Conservation (phyloP, 2,113 vertebrate genomes). For the Sitta europaea region DNA sequence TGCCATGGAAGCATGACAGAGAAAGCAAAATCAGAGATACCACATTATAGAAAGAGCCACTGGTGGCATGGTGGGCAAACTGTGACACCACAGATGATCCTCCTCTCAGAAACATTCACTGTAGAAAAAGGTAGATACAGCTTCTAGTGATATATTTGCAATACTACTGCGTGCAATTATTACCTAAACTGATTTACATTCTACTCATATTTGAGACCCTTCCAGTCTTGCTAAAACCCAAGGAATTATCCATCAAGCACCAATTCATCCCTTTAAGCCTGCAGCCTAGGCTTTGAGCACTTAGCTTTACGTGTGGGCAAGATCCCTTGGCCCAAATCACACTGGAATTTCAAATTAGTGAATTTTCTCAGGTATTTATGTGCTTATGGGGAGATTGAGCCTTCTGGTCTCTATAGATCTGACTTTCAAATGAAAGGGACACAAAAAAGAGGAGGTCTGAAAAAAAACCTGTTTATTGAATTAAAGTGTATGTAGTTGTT, state of each 20-base stretch:
- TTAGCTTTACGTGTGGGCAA: background rate
- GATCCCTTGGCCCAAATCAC: background rate
- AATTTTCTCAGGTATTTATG: background rate
- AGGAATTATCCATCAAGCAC: background rate
- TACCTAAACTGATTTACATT: background rate
- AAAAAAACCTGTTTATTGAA: background rate
- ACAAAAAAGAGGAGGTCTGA: background rate
- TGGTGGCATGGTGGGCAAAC: background rate
- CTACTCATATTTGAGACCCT: background rate
- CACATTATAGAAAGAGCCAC: background rate
- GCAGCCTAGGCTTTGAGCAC: background rate
- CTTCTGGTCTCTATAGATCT: background rate
- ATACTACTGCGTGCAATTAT: background rate
- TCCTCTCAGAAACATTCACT: background rate
- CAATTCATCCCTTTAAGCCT: background rate
- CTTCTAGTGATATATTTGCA: background rate
- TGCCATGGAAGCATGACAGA: accelerated
- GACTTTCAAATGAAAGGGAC: background rate
- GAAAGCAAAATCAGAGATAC: background rate
- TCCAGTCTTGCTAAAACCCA: background rate
- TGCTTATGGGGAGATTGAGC: background rate
- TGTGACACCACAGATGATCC: background rate
- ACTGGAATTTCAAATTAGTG: background rate
- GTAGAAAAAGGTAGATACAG: background rate
- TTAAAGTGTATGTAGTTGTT: background rate